phyloP scores from a whole-genome alignment of 2,797 vertebrate species.

The Microhierax caerulescens region DNA sequence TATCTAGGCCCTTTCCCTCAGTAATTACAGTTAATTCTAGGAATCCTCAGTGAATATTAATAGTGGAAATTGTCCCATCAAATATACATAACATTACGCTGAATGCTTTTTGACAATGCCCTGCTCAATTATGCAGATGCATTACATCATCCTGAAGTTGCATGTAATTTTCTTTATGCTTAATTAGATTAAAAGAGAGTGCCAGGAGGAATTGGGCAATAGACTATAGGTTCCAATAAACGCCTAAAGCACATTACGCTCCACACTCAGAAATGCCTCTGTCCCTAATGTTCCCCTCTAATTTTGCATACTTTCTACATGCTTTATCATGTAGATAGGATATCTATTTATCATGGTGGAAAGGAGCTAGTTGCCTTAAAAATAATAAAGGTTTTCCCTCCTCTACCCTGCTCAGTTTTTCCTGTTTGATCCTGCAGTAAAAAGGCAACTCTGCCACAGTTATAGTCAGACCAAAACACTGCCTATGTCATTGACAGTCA shows the following conservation, averaged over 20 bases:
- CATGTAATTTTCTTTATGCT: constrained; percentile 1
- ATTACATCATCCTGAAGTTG: constrained; percentile 49
- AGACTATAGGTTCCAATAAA: neutral
- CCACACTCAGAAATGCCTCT: neutral
- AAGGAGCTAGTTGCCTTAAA: neutral
- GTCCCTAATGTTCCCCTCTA: neutral
- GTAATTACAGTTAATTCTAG: constrained; percentile 64
- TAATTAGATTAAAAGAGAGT: constrained; percentile 20
- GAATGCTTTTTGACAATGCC: constrained; percentile 1
- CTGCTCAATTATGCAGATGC: neutral
- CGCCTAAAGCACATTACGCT: neutral
- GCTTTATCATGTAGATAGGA: neutral
- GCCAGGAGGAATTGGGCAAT: neutral
- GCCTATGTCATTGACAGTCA: constrained; percentile 13
- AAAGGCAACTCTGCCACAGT: neutral
- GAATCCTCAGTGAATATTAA: constrained; percentile 56
- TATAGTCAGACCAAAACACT: neutral
- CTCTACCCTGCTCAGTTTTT: neutral
- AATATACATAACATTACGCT: constrained; percentile 12
- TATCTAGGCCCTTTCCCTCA: constrained; percentile 11
- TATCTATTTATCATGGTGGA: no score
- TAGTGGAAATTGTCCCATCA: constrained; percentile 33
- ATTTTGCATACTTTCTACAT: neutral
- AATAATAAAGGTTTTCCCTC: neutral
- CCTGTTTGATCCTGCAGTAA: neutral